Base-by-base conservation (phyloP, 2,113 vertebrate genomes). In the Sylvia atricapilla region DNA sequence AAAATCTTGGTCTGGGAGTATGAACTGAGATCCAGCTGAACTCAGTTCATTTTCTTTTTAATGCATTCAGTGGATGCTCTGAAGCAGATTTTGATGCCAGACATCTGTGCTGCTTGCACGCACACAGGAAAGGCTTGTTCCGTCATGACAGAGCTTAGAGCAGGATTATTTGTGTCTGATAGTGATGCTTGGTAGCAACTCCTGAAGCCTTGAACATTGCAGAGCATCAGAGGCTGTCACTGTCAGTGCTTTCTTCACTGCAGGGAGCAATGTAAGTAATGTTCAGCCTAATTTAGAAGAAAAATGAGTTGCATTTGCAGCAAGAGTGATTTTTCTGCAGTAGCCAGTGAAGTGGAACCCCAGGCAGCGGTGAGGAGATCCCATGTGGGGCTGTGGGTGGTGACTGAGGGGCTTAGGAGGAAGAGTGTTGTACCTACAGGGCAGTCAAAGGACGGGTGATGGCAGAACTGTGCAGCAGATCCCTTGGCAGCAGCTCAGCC, bases 261-360 rank as follows among this genome's bases (percentile, higher is more conserved):
- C 96, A 97, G 97, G 98, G 97, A 97, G 95, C 94, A 94, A 15
- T 91, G 88, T 96, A 97, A 97, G 95, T 97, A 91, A 96, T 74
- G 91, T 96, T 97, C 96, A 97, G 89, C 85, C 93, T 97, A 97
- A 97, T 97, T 97, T 97, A 96, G 89, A 95, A 97, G 96, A 96
- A 46, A 37, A 96, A 95, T 92, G 49, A 86, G 41, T 88, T 19
- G 66, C 80, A 96, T 98, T 97, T 98, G 92, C 90, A 97, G 94
- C 94, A 90, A 94, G 90, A 94, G 81, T 96, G 95, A 97, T 91
- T 97, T 95, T 96, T 93, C 87, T 90, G 13, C 63, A 80, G 91
- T 15, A 93, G 87, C 23, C 93, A 94, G 69, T 53, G 94, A 96
- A 95, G 93, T 92, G 82, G 74, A 90, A 77, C 92, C 89, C 52